Conservation (phyloP, 2,888 invertebrate species). For the Cephus rjabovi region DNA sequence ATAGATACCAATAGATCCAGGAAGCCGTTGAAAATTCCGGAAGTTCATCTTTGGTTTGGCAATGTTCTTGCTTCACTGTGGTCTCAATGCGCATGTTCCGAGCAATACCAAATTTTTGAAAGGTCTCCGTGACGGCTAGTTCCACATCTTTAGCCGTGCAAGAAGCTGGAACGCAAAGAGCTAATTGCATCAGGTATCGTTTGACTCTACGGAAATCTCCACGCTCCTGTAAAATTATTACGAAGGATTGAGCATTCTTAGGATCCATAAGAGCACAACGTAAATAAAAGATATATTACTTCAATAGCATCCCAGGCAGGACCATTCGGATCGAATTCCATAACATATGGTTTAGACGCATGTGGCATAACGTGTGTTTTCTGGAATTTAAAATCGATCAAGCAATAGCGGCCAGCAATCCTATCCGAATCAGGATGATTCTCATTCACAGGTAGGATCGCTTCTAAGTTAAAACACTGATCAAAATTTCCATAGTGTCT, state of each 20-base stretch:
- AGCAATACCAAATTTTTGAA: slow-evolving; percentile 60
- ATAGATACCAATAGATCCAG: slow-evolving; percentile 40
- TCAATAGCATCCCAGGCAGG: slow-evolving; percentile 51
- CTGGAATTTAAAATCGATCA: slow-evolving; percentile 46
- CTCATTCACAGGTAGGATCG: slow-evolving; percentile 20
- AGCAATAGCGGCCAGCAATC: slow-evolving; percentile 43
- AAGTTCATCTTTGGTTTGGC: slow-evolving; percentile 40
- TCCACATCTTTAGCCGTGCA: slow-evolving; percentile 72
- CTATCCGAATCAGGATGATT: neutral
- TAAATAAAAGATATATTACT: slow-evolving; percentile 27
- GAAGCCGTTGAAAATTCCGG: slow-evolving; percentile 31
- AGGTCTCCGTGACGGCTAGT: slow-evolving; percentile 66
- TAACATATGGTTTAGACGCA: slow-evolving; percentile 25
- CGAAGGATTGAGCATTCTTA: neutral
- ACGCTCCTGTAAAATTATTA: slow-evolving; percentile 40
- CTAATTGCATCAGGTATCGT: slow-evolving; percentile 60
- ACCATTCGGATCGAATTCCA: slow-evolving; percentile 45
- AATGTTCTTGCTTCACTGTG: slow-evolving; percentile 36
- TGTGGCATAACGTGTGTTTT: slow-evolving; percentile 24
- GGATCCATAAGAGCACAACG: neutral
- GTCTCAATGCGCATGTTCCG: slow-evolving; percentile 36
- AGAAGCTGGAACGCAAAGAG: slow-evolving; percentile 73
- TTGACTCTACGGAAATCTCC: slow-evolving; percentile 45
- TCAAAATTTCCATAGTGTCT: slow-evolving; percentile 55
- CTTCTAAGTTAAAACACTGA: slow-evolving; percentile 46